A percentile compares a stretch with the other conserved stretches of the same genome.
Evolutionary conservation across 2,888 invertebrate species (phyloP).

Genomic region (Nebria brevicollis): DNA sequence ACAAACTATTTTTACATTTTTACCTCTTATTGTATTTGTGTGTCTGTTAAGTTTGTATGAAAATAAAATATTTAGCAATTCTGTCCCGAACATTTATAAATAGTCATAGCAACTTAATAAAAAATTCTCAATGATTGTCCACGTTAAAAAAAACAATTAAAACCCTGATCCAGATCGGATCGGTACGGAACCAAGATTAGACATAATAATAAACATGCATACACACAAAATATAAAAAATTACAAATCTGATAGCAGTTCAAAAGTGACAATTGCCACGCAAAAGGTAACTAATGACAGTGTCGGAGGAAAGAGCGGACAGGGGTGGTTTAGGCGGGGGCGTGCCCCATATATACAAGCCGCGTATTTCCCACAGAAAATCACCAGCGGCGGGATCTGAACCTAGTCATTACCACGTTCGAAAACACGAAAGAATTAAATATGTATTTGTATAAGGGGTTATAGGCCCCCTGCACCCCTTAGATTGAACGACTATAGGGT

Average conservation of each 20-base stretch:
- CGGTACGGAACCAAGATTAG: not conserved
- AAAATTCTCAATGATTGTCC: conserved; percentile 6
- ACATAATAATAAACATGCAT: not conserved
- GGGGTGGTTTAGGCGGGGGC: conserved; percentile 10
- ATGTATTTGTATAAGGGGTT: conserved; percentile 27
- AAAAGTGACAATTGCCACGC: conserved; percentile 36
- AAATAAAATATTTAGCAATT: too few species aligned
- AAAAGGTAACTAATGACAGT: conserved; percentile 29
- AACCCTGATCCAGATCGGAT: not conserved
- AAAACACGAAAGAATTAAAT: conserved; percentile 43
- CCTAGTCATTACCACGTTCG: conserved; percentile 32
- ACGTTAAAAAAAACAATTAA: not conserved
- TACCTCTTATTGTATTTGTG: too few species aligned
- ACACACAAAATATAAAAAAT: not conserved
- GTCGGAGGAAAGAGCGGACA: not conserved
- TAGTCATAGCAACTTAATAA: not conserved
- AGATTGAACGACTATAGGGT: not conserved
- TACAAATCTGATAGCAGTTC: conserved; percentile 5
- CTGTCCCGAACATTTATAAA: not conserved
- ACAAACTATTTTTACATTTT: too few species aligned
- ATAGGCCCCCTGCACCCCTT: not conserved
- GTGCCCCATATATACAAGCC: conserved; percentile 50
- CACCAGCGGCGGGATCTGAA: conserved; percentile 52
- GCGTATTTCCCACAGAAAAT: conserved; percentile 58
- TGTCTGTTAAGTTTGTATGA: too few species aligned